Conservation (phyloP, 2,888 invertebrate genomes). For the Drosophila formosana region DNA sequence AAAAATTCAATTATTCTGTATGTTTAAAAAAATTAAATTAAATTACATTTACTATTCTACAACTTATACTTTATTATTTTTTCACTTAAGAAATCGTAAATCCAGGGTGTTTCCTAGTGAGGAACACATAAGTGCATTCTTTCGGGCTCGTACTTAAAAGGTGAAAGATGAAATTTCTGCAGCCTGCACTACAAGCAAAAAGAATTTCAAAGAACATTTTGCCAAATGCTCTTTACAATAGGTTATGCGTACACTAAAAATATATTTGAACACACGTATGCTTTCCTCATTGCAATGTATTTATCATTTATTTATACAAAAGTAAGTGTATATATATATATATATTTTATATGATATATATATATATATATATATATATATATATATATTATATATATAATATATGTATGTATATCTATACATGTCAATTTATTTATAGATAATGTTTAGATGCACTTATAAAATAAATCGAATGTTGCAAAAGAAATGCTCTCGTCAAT, state of each 20-base stretch:
- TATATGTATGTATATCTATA: constrained; percentile 34
- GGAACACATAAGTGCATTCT: constrained; percentile 8
- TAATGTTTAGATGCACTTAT: constrained; percentile 69
- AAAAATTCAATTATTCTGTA: too few species aligned
- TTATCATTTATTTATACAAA: constrained; percentile 41
- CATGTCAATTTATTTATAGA: constrained; percentile 50
- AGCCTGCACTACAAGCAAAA: constrained; percentile 51
- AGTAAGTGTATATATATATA: constrained; percentile 23
- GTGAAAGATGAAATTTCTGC: constrained; percentile 58
- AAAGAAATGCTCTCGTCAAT: constrained; percentile 58
- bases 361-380: constrained; percentile 25
- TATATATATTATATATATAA: constrained; percentile 32
- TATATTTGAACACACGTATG: constrained; percentile 46
- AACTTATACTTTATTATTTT: too few species aligned
- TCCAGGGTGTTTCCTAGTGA: constrained; percentile 11
- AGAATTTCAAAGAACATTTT: constrained; percentile 55
- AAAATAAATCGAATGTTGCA: constrained; percentile 65
- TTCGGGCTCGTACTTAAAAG: constrained; percentile 41
- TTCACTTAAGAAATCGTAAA: too few species aligned
- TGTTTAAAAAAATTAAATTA: too few species aligned
- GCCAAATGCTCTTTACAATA: constrained; percentile 65
- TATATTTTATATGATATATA: constrained; percentile 14
- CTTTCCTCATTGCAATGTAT: constrained; percentile 40
- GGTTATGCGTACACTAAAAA: constrained; percentile 69
- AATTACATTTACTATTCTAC: too few species aligned